These are phyloP conservation scores for Apogon hyalosoma DNA, from an alignment of 2,797 vertebrate genomes.

Conservation along the genomic window DNA sequence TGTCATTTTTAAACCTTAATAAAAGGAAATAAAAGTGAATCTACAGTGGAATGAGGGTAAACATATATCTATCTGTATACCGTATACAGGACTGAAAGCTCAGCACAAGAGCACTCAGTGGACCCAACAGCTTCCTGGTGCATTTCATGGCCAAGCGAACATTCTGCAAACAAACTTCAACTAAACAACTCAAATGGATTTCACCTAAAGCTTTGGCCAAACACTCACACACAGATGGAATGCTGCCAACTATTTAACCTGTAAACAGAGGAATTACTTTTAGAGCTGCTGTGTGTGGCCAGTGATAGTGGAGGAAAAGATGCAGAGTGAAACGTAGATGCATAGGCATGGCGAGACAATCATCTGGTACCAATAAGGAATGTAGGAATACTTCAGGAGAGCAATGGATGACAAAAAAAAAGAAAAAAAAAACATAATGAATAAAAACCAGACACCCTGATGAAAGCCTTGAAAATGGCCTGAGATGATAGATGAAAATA, in stretches of 20 bases:
- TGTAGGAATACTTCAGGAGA: constrained; percentile 47
- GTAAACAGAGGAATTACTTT: constrained; percentile 65
- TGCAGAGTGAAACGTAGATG: constrained; percentile 36
- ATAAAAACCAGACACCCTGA: constrained; percentile 60
- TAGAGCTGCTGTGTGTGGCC: constrained; percentile 33
- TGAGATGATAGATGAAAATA: constrained; percentile 51
- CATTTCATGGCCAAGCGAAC: constrained; percentile 56
- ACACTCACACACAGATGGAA: constrained; percentile 45
- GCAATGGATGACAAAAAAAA: constrained; percentile 18
- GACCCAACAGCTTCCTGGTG: constrained; percentile 21
- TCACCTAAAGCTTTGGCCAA: constrained; percentile 47
- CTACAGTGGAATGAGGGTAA: background rate
- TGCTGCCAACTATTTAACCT: constrained; percentile 57
- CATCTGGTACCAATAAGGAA: constrained; percentile 79
- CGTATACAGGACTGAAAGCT: constrained; percentile 10
- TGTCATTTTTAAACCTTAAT: too few species aligned
- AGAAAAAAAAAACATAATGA: constrained; percentile 36
- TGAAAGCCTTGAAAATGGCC: constrained; percentile 54
- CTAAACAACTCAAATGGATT: constrained; percentile 49
- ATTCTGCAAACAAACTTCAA: constrained; percentile 45
- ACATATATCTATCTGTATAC: background rate
- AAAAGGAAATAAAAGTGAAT: background rate
- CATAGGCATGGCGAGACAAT: constrained; percentile 49
- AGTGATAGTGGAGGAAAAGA: constrained; percentile 13
- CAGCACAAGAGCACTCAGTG: background rate